Evolutionary conservation across 2,797 vertebrate species (phyloP).

Genomic region (Stomatorhinus walkeri): DNA sequence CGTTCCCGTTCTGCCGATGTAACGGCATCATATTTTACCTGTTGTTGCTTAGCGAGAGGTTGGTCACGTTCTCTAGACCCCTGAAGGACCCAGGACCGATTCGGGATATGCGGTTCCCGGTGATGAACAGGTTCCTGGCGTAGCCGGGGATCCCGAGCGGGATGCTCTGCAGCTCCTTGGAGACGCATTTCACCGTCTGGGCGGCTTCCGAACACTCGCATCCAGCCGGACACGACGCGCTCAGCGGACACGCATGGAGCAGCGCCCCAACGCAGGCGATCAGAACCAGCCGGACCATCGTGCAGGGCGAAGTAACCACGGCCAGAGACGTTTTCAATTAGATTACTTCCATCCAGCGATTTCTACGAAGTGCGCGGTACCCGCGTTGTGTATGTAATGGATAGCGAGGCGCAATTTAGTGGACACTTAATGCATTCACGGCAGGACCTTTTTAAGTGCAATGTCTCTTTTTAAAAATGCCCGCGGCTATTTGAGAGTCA

Average conservation of each 20-base stretch:
- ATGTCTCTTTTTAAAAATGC: background rate
- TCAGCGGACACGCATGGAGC: constrained; percentile 38
- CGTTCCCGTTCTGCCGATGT: background rate
- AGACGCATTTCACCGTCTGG: constrained; percentile 58
- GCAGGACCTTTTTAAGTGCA: background rate
- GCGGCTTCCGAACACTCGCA: constrained; percentile 61
- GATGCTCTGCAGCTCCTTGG: constrained; percentile 48
- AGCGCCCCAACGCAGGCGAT: constrained; percentile 43
- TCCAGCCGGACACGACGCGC: constrained; percentile 51
- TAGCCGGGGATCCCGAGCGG: constrained; percentile 55
- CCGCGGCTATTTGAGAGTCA: background rate
- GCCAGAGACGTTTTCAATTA: background rate
- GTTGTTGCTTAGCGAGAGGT: constrained; percentile 63
- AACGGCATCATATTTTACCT: constrained; percentile 49
- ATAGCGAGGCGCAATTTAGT: background rate
- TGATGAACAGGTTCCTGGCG: constrained; percentile 55
- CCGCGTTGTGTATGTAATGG: background rate
- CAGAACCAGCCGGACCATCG: constrained; percentile 22
- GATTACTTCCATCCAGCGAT: background rate
- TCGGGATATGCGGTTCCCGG: constrained; percentile 53
- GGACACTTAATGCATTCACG: background rate
- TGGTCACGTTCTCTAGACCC: constrained; percentile 58
- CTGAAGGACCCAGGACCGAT: constrained; percentile 53
- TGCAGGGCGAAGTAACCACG: background rate
- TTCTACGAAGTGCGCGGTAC: background rate